phyloP scores from a whole-genome alignment of 2,888 invertebrate genomes.

The Mystacides longicornis region DNA sequence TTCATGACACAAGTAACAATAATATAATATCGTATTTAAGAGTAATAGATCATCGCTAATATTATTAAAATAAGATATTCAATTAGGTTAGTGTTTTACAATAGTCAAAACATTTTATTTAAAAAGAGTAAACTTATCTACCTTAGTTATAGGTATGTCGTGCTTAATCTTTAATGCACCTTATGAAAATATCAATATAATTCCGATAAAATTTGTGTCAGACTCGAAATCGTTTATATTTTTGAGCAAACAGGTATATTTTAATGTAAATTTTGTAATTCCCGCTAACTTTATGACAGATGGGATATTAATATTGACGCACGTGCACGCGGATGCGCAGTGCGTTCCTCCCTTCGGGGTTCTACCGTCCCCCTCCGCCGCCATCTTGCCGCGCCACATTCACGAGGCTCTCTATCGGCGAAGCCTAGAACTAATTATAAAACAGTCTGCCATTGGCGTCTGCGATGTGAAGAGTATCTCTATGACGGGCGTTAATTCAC shows the following conservation, averaged over 20 bases:
- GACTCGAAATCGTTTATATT: too few species aligned
- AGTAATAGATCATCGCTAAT: too few species aligned
- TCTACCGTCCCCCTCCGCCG: background rate
- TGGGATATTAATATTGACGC: conserved; percentile 14
- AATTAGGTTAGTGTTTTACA: too few species aligned
- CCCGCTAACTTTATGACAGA: conserved; percentile 10
- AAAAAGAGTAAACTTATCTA: too few species aligned
- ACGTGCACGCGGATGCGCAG: conserved; percentile 15
- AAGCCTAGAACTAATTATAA: conserved; percentile 6
- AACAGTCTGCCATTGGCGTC: conserved; percentile 12
- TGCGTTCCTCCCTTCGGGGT: background rate
- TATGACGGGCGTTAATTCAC: background rate
- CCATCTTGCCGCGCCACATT: conserved; percentile 5
- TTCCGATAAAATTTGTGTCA: background rate
- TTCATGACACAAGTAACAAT: too few species aligned
- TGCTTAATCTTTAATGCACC: too few species aligned
- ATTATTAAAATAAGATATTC: too few species aligned
- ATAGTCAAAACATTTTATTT: too few species aligned
- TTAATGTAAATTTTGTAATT: too few species aligned
- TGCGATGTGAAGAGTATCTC: background rate
- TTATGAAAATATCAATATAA: background rate
- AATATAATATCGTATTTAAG: too few species aligned
- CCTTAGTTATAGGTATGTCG: too few species aligned
- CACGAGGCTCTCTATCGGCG: conserved; percentile 7
- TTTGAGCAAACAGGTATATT: too few species aligned